Evolutionary conservation across 2,797 vertebrate species (phyloP).

Genomic region (Ibycter americanus): DNA sequence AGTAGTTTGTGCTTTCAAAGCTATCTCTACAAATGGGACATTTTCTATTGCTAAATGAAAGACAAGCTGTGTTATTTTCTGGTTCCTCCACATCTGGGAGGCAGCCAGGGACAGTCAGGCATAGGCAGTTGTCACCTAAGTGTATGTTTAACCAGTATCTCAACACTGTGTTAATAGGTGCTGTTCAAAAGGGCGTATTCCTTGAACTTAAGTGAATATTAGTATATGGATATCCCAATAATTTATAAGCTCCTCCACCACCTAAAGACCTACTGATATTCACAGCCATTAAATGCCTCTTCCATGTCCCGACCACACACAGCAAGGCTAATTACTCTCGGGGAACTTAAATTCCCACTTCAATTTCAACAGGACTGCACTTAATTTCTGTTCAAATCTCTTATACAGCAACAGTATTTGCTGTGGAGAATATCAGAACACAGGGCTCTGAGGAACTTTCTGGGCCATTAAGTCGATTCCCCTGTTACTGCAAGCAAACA

Average conservation of each 20-base stretch:
- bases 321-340: constrained; percentile 49
- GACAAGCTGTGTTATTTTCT: not conserved
- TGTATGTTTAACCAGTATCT: not conserved
- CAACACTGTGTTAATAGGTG: not conserved
- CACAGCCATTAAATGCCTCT: constrained; percentile 21
- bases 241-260: not conserved
- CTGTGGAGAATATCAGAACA: constrained; percentile 19
- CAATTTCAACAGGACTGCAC: constrained; percentile 59
- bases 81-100: not conserved
- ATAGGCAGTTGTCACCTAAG: not conserved
- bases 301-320: constrained; percentile 48
- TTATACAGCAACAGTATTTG: constrained; percentile 2
- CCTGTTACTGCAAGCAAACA: constrained; percentile 43
- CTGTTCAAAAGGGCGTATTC: not conserved
- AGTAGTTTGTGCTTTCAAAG: not conserved
- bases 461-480: constrained; percentile 49
- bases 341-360: constrained; percentile 58
- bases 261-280: constrained; percentile 23
- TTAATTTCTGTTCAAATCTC: constrained; percentile 53
- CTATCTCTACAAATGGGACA: not conserved
- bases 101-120: not conserved
- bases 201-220: not conserved
- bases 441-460: not conserved
- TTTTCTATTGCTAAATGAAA: not conserved
- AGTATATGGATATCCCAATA: not conserved